Percentiles rank a stretch among this genome's conserved stretches.
Evolutionary conservation across 2,113 vertebrate species (phyloP).

Genomic region (Indicator maculatus): DNA sequence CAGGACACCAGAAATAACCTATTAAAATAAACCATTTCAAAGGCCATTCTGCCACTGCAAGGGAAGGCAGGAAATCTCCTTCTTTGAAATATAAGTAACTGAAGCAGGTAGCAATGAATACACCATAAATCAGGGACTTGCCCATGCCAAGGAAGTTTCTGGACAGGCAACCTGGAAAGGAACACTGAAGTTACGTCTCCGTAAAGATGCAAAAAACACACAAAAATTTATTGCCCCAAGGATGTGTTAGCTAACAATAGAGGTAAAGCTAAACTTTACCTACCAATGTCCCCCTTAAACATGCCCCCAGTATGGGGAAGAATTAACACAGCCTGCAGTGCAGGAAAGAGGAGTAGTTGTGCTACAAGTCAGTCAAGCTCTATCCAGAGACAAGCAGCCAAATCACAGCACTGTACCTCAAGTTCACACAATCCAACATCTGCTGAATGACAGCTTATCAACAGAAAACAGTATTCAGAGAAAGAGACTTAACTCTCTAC

Average conservation of each 20-base stretch:
- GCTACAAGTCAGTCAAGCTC: not conserved
- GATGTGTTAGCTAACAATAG: not conserved
- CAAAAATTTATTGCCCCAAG: not conserved
- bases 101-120: not conserved
- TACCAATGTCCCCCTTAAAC: not conserved
- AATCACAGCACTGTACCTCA: not conserved
- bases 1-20: not conserved
- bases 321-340: not conserved
- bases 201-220: not conserved
- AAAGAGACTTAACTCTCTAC: not conserved
- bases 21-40: slow-evolving; percentile 1
- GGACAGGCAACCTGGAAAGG: not conserved
- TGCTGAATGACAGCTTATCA: not conserved
- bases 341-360: not conserved
- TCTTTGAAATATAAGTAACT: not conserved
- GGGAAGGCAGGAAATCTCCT: not conserved
- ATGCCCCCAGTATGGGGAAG: fast-evolving
- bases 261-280: not conserved
- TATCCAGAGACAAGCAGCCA: not conserved
- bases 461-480: not conserved
- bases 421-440: not conserved
- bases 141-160: not conserved
- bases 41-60: not conserved
- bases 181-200: not conserved
- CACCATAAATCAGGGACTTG: not conserved